A percentile compares a stretch with the other conserved stretches of the same genome.
These are phyloP conservation scores for Megathymus violae DNA, from an alignment of 1,140 invertebrate species.

Conservation along the genomic window DNA sequence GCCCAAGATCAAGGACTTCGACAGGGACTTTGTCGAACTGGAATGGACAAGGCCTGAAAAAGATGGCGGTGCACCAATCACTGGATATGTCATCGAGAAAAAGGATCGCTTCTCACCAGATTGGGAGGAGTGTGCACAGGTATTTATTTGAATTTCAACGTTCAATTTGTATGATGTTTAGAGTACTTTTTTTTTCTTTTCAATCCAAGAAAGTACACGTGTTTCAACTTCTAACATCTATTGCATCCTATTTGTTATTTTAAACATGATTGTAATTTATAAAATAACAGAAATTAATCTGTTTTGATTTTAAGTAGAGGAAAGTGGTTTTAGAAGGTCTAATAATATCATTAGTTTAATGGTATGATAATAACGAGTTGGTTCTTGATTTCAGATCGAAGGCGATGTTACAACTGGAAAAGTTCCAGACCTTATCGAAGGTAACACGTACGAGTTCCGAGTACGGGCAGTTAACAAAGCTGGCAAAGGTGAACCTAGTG, in stretches of 20 bases:
- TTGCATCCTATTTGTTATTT: too few relatives aligned
- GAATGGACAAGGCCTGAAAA: constrained; percentile 94
- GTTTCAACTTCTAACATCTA: too few relatives aligned
- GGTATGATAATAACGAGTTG: too few relatives aligned
- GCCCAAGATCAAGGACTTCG: constrained; percentile 95
- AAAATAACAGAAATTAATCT: too few relatives aligned
- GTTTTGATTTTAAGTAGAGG: too few relatives aligned
- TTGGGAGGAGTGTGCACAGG: constrained; percentile 94
- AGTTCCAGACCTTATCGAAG: constrained; percentile 95
- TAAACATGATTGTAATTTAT: too few relatives aligned
- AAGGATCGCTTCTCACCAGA: constrained; percentile 94
- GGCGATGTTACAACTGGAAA: constrained; percentile 92
- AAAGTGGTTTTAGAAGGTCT: too few relatives aligned
- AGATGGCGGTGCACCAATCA: constrained; percentile 95
- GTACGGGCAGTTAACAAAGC: constrained; percentile 97
- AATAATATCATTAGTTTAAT: too few relatives aligned
- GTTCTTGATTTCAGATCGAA: constrained; percentile 85
- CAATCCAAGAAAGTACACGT: too few relatives aligned
- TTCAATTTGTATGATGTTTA: too few relatives aligned
- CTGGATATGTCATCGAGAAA: constrained; percentile 97
- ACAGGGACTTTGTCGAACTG: constrained; percentile 97
- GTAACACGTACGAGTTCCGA: constrained; percentile 96
- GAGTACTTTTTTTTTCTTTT: too few relatives aligned
- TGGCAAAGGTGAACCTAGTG: constrained; percentile 95
- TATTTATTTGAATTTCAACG: constrained; percentile 31